Base-by-base conservation (phyloP, 2,797 vertebrate genomes). In the Tauraco hartlaubi region DNA sequence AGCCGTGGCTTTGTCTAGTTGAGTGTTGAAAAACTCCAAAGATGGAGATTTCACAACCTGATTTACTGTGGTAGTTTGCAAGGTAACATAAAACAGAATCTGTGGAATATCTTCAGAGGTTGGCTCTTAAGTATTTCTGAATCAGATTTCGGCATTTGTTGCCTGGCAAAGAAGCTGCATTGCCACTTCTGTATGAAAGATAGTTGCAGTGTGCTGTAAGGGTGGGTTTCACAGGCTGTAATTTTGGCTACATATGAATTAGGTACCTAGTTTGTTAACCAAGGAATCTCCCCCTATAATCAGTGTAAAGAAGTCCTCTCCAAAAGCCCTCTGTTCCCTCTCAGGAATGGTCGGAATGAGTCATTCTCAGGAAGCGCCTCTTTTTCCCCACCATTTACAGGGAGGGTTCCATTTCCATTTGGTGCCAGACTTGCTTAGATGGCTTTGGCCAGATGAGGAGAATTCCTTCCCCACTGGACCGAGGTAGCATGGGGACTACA, bases 1-100 rank as follows among this genome's bases (percentile, higher is more conserved):
- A 92, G 64, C 69, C 22, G 7, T 61, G 67, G 29, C 22, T 94
- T 85, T 92, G 72, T 66, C 44, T 91, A 26, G 33, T 39, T 83
- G 64, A 61, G 44, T 83, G 61, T 61, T 83, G 84, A 83, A 93
- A 95, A 75, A n/a, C 72, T 94, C 81, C 81, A 46, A 31, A 80
- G 66, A 74, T 62, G 61, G 68, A 74, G 71, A 29, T 93, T 91
- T 75, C 48, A 28, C 62, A 73, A 2, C 55, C 44, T 92, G 74
- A 78, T 88, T 84, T 86, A 69, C 71, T 63, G 63, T 4, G 3
- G 33, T 72, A 69, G 44, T 86, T 90, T 68, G 52, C 37, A 84
- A 88, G 59, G 79, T 94, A 81, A 88, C 1, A 0, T 72, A 33
- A 78, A 85, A 35, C 17, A 64, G 69, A 93, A 92, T 51, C 31